Percentiles rank a stretch among this genome's conserved stretches.
phyloP scores from a whole-genome alignment of 2,113 vertebrate species.

The Neodon shergylaensis region DNA sequence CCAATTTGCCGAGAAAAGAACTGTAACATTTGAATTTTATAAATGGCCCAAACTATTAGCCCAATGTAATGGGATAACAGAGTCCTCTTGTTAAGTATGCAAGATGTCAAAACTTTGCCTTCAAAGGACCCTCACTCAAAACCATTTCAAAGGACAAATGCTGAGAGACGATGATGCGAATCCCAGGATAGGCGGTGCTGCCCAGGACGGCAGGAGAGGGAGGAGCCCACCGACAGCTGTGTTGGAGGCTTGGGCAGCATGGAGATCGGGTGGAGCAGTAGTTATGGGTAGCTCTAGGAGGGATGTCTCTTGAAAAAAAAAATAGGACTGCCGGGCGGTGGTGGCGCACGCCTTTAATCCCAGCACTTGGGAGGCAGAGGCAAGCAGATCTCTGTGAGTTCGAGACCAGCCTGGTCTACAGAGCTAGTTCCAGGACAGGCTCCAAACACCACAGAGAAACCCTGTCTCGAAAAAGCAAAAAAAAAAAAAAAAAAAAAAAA shows the following conservation, averaged over 20 bases:
- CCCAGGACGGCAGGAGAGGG: background rate
- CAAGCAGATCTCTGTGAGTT: too few relatives aligned
- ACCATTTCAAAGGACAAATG: background rate
- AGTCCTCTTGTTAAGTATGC: background rate
- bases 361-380: too few relatives aligned
- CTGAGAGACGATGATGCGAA: slow-evolving; percentile 11
- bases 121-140: background rate
- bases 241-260: background rate
- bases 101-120: background rate
- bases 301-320: slow-evolving; percentile 7
- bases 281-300: background rate
- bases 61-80: background rate
- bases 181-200: background rate
- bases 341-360: too few relatives aligned
- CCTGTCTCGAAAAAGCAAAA: too few relatives aligned
- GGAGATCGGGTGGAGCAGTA: background rate
- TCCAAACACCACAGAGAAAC: too few relatives aligned
- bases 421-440: too few relatives aligned
- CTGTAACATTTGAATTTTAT: slow-evolving; percentile 50
- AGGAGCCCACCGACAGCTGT: background rate
- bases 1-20: background rate
- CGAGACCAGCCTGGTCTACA: too few relatives aligned
- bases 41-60: slow-evolving; percentile 50
- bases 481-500: slow-evolving; percentile 36
- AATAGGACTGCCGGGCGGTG: too few relatives aligned